Evolutionary conservation across 2,113 vertebrate genomes (phyloP).

Genomic region (Synodontis membranacea): DNA sequence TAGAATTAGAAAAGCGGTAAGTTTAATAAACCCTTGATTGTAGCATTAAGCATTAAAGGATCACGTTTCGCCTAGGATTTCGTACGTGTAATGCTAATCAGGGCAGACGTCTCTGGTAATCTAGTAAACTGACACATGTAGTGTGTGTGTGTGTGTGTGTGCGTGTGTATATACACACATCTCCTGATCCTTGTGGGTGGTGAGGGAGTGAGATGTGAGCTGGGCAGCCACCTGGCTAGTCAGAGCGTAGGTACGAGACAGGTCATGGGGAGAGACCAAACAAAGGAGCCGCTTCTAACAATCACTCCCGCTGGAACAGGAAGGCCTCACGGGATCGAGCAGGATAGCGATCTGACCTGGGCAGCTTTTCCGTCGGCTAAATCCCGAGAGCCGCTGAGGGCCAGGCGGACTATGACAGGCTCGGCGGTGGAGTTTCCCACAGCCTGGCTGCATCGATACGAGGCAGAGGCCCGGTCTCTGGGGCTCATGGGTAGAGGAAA

Average conservation of each 20-base stretch:
- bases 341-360: slow-evolving; percentile 56
- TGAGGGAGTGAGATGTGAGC: slow-evolving; percentile 18
- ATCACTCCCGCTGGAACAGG: slow-evolving; percentile 51
- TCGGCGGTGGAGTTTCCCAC: slow-evolving; percentile 27
- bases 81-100: background rate
- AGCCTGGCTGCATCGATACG: slow-evolving; percentile 26
- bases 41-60: background rate
- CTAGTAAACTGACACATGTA: background rate
- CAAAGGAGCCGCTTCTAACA: slow-evolving; percentile 54
- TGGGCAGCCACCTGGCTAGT: slow-evolving; percentile 45
- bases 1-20: background rate
- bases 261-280: slow-evolving; percentile 45
- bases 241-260: slow-evolving; percentile 32
- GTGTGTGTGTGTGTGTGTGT: too few species aligned
- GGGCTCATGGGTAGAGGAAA: slow-evolving; percentile 3
- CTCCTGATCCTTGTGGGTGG: slow-evolving; percentile 23
- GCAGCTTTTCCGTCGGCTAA: slow-evolving; percentile 50
- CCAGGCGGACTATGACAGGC: slow-evolving; percentile 14
- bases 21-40: background rate
- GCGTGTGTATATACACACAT: too few species aligned
- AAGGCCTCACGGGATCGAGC: slow-evolving; percentile 45
- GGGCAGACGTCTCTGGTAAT: background rate
- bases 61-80: background rate
- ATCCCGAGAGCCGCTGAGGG: slow-evolving; percentile 23
- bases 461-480: slow-evolving; percentile 5